Evolutionary conservation across 1,140 invertebrate species (phyloP), one percentile per base, ranked within the genome.

Genomic region (Mactra quadrangularis): DNA sequence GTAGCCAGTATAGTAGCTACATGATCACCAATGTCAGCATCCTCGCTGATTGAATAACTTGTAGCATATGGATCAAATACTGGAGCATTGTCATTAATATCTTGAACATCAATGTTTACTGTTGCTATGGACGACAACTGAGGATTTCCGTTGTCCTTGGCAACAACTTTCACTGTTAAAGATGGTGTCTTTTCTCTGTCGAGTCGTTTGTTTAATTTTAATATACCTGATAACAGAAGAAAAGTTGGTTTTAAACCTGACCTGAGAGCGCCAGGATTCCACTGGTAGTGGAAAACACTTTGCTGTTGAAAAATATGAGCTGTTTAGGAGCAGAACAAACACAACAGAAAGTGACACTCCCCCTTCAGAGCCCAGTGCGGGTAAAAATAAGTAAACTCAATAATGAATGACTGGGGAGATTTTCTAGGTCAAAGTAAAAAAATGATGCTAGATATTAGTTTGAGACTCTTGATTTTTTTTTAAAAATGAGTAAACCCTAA

Each of bases 1-100:
- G 93, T 94, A 0, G 98, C 98, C 85, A 95, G 93, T 25, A 99
- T 95, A 25, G 94, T 93, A 0, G 95, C 95, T 1, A 98, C 95
- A 70, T 95, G 94, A 0, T 96, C 96, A 0, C 94, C 94, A 2
- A 96, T 94, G 53, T 94, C 94, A 0, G 95, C 95, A 91, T 97
- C 95, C 93, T 99, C 98, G 59, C 95, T 71, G 9, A 90, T 82
- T n/a, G 13, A 22, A 31, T 87, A 87, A 29, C n/a, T 59, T 9
- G 13, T 53, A 29, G 17, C 72, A 45, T 82, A 66, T 7, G 75
- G 13, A 1, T 13, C 38, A 70, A 91, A 91, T 25, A 71, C 31
- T 29, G 90, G 90, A 6, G 70, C 82, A 83, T 91, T 90, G 84
- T 91, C 90, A 81, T 91, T 91, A 55, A 86, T 86, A 81, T 91